Evolutionary conservation across 1,140 invertebrate genomes (phyloP).

Genomic region (Macrocentrus cingulum): DNA sequence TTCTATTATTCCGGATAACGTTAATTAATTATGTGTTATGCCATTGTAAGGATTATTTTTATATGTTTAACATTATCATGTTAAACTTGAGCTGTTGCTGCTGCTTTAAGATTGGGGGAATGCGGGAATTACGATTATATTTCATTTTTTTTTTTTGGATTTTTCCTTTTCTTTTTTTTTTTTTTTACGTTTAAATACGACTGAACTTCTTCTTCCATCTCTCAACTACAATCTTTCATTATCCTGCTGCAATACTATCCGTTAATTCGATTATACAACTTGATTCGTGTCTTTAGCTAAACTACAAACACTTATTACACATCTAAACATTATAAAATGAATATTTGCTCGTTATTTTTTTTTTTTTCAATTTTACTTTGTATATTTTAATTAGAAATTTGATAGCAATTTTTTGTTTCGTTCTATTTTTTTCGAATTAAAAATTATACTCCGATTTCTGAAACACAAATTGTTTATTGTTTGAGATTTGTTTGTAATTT

Average conservation of each 20-base stretch:
- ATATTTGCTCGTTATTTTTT: slow-evolving; percentile 19
- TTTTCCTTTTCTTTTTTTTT: too few species aligned
- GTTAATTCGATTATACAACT: slow-evolving; percentile 51
- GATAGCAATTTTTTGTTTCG: too few species aligned
- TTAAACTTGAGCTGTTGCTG: slow-evolving; percentile 9
- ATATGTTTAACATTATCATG: slow-evolving; percentile 4
- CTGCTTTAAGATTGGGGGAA: slow-evolving; percentile 11
- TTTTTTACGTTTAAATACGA: slow-evolving; percentile 9
- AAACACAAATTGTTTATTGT: too few species aligned
- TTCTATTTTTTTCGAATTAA: too few species aligned
- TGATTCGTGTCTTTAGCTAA: slow-evolving; percentile 47
- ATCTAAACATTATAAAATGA: slow-evolving; percentile 49
- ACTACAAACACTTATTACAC: slow-evolving; percentile 59
- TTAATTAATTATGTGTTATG: slow-evolving; percentile 22
- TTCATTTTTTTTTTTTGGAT: too few species aligned
- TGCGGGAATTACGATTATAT: slow-evolving; percentile 10
- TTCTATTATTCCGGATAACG: slow-evolving; percentile 27
- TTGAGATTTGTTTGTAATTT: too few species aligned
- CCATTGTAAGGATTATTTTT: slow-evolving; percentile 19
- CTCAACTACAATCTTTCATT: slow-evolving; percentile 42
- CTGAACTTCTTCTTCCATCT: slow-evolving; percentile 2
- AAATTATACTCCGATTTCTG: too few species aligned
- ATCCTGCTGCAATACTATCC: slow-evolving; percentile 32
- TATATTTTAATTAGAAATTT: background rate
- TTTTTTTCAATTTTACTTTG: slow-evolving; percentile 9